Conservation (phyloP, 1,140 invertebrate species). For the Piezodorus guildinii region DNA sequence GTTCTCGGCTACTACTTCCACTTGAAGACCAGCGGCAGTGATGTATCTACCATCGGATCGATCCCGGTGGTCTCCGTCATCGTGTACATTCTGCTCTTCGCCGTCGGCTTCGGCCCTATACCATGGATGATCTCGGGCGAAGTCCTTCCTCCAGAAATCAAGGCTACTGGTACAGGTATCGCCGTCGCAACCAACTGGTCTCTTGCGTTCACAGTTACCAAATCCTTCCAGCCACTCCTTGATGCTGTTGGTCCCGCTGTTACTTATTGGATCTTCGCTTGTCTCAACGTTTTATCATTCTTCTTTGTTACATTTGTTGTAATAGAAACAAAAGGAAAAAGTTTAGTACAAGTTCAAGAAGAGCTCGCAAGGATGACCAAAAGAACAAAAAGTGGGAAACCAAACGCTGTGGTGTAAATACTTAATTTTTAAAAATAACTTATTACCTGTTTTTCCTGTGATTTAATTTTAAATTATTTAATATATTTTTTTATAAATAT, state of each 20-base stretch:
- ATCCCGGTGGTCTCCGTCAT: constrained; percentile 50
- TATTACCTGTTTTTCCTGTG: too few species aligned
- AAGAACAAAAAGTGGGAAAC: too few species aligned
- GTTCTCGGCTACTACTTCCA: constrained; percentile 31
- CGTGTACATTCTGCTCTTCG: constrained; percentile 41
- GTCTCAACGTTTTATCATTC: constrained; percentile 55
- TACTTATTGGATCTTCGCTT: constrained; percentile 76
- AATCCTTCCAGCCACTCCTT: constrained; percentile 52
- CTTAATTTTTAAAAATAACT: too few species aligned
- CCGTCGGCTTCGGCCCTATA: constrained; percentile 57
- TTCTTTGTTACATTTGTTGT: constrained; percentile 64
- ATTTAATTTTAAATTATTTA: too few species aligned
- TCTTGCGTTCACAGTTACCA: constrained; percentile 71
- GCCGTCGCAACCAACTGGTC: constrained; percentile 71
- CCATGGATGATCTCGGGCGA: constrained; percentile 77
- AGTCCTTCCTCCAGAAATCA: constrained; percentile 60
- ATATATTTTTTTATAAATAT: too few species aligned
- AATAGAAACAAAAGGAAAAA: constrained; percentile 87
- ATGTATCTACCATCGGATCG: constrained; percentile 43
- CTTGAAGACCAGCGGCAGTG: constrained; percentile 21
- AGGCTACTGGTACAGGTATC: constrained; percentile 61
- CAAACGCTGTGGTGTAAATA: too few species aligned
- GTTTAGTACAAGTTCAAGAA: constrained; percentile 67
- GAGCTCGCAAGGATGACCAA: constrained; percentile 38
- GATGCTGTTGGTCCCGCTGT: constrained; percentile 50